Base-by-base conservation (phyloP, 2,797 vertebrate species). In the Eidolon dupreanum region DNA sequence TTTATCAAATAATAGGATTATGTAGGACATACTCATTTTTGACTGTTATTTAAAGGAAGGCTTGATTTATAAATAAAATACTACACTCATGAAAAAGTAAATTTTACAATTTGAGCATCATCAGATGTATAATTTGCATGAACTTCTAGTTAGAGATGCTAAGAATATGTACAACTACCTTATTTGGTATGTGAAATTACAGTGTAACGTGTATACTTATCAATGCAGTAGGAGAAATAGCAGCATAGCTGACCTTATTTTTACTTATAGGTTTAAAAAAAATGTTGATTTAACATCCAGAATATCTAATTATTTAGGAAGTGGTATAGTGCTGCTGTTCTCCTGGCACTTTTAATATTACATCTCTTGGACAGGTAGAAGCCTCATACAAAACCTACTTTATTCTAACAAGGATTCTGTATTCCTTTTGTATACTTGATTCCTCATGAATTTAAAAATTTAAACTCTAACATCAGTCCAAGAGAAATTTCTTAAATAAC, bases 51-150 rank as follows among this genome's bases (percentile, higher is more conserved):
- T 93, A 93, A 85, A 90, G 49, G 61, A 84, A 82, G 31, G 28
- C 15, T 90, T 74, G 92, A 36, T 92, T 94, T 96, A 86, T 93
- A 93, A 84, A 74, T 83, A 86, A 87, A 70, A 55, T 43, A 85
- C 75, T 83, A 66, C 79, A 85, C 9, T 71, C 41, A 79, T 49
- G 26, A 81, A 73, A 94, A 96, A 74, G 46, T 81, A 94, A 89
- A 57, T 82, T 88, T 92, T 95, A 79, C 57, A 93, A 41, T 61
- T 83, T 96, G 57, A 95, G 63, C 38, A 70, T 94, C 49, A 70
- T 8, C n/a, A 88, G 36, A 74, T 95, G 46, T 75, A 90, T 90
- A 93, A 28, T 93, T 97, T 96, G 91, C 46, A 83, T 94, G 93
- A 96, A 94, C 33, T 84, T 92, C 0, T 51, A 74, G 46, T 65